phyloP scores from a whole-genome alignment of 2,888 invertebrate species.

The Macrosoma leucophasiata region DNA sequence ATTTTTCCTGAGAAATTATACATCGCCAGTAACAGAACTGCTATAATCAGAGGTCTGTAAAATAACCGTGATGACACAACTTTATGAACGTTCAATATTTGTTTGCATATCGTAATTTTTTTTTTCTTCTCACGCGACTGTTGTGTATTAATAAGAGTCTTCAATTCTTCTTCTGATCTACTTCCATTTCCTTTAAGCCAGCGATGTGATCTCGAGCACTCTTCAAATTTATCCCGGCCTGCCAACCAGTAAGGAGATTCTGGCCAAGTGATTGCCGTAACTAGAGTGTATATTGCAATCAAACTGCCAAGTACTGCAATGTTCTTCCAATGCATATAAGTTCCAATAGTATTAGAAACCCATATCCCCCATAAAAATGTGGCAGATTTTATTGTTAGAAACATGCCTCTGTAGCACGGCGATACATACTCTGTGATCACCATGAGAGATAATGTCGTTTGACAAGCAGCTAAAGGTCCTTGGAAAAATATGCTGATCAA shows the following conservation, averaged over 20 bases:
- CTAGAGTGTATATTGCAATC: slow-evolving; percentile 15
- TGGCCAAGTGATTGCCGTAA: slow-evolving; percentile 18
- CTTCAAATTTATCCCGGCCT: slow-evolving; percentile 19
- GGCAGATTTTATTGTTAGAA: slow-evolving; percentile 32
- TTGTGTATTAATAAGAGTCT: slow-evolving; percentile 7
- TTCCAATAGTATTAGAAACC: slow-evolving; percentile 28
- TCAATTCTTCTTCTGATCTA: slow-evolving; percentile 20
- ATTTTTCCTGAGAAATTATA: slow-evolving; percentile 25
- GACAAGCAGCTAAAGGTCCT: slow-evolving; percentile 12
- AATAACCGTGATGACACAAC: too few relatives aligned
- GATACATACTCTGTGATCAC: slow-evolving; percentile 35
- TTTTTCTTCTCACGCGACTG: too few relatives aligned
- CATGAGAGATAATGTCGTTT: slow-evolving; percentile 20
- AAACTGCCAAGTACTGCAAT: slow-evolving; percentile 18
- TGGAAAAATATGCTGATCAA: slow-evolving; percentile 29
- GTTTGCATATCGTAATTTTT: too few relatives aligned
- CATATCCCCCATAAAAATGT: slow-evolving; percentile 34
- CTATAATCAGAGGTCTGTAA: slow-evolving; percentile 14
- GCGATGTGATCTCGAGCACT: slow-evolving; percentile 17
- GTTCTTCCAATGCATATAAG: slow-evolving; percentile 24
- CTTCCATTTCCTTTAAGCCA: slow-evolving; percentile 21
- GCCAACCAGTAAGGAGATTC: slow-evolving; percentile 26
- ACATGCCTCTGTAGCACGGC: slow-evolving; percentile 34
- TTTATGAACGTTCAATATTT: too few relatives aligned
- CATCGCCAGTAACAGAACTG: slow-evolving; percentile 6